Evolutionary conservation across 2,113 vertebrate genomes (phyloP), one percentile per base, ranked within the genome.

Genomic region (Strix aluco): DNA sequence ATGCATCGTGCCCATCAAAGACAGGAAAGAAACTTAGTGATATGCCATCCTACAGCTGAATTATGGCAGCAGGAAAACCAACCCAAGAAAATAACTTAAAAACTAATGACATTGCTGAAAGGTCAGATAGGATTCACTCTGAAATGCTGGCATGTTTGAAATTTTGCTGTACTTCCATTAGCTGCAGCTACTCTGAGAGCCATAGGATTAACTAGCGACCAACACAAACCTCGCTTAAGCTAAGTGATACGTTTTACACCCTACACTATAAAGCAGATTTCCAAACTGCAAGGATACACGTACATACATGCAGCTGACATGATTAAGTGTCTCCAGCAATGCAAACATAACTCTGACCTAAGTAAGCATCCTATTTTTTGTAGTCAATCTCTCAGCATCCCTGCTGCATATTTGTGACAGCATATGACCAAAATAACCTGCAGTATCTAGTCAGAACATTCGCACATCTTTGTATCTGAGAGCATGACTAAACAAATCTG

Each of bases 351-450:
- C 20, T 61, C 55, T 82, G 62, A 82, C 75, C 46, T 40, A 82
- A 80, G 36, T 8, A 89, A 71, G n/a, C 40, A 87, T 34, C 23
- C 61, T 69, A 25, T 40, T 86, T 90, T 74, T 81, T 74, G 59
- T 42, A 58, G 23, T 27, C 38, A 32, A 23, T 54, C 32, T 71
- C 72, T 51, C 63, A 63, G 54, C 12, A 80, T 93, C 36, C 40
- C 65, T 3, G 4, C 1, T 42, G 51, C 25, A 2, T 32, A 58
- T 70, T 9, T 78, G 46, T 88, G 92, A 81, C 67, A 82, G 59
- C 21, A 4, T 22, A 58, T 14, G 71, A 90, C 71, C 63, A 92
- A 95, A 97, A 94, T 77, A 88, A 91, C 63, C 46, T n/a, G 42
- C 26, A 57, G 36, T n/a, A 74, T 58, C 75, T 73, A 81, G 59